Percentiles rank a stretch among this genome's conserved stretches.
Evolutionary conservation across 2,888 invertebrate species (phyloP).

Genomic region (Calameuta pallipes): DNA sequence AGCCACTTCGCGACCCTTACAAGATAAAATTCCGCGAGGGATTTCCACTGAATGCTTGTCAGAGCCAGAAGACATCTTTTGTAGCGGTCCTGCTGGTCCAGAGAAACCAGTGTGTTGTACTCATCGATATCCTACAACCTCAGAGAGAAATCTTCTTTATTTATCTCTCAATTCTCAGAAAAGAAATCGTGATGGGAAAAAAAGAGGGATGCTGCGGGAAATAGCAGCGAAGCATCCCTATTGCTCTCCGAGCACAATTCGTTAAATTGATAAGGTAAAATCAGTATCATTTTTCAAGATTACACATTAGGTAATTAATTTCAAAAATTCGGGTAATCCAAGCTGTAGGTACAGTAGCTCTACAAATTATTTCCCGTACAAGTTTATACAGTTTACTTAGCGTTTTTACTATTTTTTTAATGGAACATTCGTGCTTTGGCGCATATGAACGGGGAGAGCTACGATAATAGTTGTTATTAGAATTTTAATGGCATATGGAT

Average conservation of each 20-base stretch:
- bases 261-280: background rate
- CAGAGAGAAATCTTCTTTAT: conserved; percentile 15
- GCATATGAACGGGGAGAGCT: background rate
- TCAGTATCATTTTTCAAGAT: background rate
- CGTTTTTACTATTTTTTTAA: background rate
- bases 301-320: background rate
- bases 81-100: conserved; percentile 59
- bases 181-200: background rate
- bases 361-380: background rate
- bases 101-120: conserved; percentile 62
- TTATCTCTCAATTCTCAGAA: background rate
- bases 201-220: too few relatives aligned
- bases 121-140: conserved; percentile 56
- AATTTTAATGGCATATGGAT: conserved; percentile 54
- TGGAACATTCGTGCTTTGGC: background rate
- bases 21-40: conserved; percentile 35
- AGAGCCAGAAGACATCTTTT: conserved; percentile 60
- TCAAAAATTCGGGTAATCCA: background rate
- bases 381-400: background rate
- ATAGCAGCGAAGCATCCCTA: background rate
- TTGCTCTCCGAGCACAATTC: background rate
- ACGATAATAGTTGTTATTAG: conserved; percentile 45
- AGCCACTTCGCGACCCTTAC: conserved; percentile 27
- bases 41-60: conserved; percentile 62
- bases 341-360: background rate